Base-by-base conservation (phyloP, 2,888 invertebrate genomes). In the Coleophora deauratella region DNA sequence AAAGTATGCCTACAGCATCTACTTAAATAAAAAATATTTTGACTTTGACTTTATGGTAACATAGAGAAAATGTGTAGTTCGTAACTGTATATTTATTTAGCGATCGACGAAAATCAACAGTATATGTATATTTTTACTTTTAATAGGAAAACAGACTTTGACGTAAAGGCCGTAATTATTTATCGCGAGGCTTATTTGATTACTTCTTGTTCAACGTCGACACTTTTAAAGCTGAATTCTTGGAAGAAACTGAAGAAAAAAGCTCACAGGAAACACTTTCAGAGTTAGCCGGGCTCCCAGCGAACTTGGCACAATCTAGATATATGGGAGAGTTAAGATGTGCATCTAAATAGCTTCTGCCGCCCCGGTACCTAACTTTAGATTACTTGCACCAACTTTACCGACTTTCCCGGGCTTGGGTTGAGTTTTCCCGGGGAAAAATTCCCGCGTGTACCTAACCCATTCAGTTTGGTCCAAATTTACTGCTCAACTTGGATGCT, bases 321-420 rank as follows among this genome's bases (percentile, higher is more conserved):
- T 84, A 81, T 82, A 85, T 79, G 74, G 72, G 62, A 66, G 70
- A 79, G 82, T 84, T 84, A 81, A 84, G 84, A 85, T 85, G 84
- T 78, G 78, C 84, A 82, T 84, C 85, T 84, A 84, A 84, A 85
- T 82, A 81, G 84, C 82, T 72, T 74, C 76, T 72, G 80, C 78
- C 71, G 72, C 73, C 70, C 62, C 75, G 76, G 74, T 75, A 80
- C 76, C 80, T 74, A 85, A 85, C 73, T 85, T 84, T 85, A 85
- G 84, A 85, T 85, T 85, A 84, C 85, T 85, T 82, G 78, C 82
- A 73, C 71, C 72, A 79, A 82, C 63, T 79, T 79, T 71, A 66
- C 71, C 67, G 70, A 69, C 66, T 72, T 72, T 63, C 64, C 63
- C 50, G 57, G 53, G 57, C 62, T 65, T 61, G 66, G 76, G 68